Evolutionary conservation across 2,113 vertebrate species (phyloP), one percentile per base, ranked within the genome.

Genomic region (Vidua chalybeata): DNA sequence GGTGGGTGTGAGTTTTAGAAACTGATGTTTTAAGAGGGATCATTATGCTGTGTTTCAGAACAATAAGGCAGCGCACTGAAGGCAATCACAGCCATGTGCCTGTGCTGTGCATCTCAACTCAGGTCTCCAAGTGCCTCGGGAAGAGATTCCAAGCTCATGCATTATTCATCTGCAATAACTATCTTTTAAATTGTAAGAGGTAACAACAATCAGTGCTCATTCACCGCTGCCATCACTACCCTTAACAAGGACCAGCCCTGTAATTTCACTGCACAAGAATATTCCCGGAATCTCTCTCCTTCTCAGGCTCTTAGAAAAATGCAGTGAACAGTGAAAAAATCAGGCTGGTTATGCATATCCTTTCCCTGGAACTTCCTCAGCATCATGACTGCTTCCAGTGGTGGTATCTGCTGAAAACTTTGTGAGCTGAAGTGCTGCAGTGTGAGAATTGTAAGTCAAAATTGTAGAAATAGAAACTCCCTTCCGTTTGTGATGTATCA

Each of bases 111-210:
- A n/a, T 28, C 67, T 83, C 93, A 58, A 51, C 80, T 58, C 51
- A 17, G 58, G 55, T 41, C 87, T 89, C 76, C 37, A 7, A 48
- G 74, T 67, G 73, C 64, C 58, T 72, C 4, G 31, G 73, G 92
- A 95, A 89, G 73, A 48, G 58, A 89, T 95, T 86, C 84, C 61
- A 66, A 67, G 59, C 59, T 93, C 22, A 85, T 95, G 27, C 61
- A 91, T 97, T 91, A 95, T 96, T 96, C 68, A 95, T 78, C 56
- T 63, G 74, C 80, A 67, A 23, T 48, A 95, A 30, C 74, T 49
- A 28, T n/a, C 41, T 43, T 80, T 58, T 62, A 84, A 92, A 91
- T 79, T 35, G 9, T 41, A 64, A 55, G 54, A 66, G 55, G 76
- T 76, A 89, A 90, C 85, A 94, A 71, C 73, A 84, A 89, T 82